phyloP scores from a whole-genome alignment of 1,140 invertebrate genomes.

The Achatina immaculata region DNA sequence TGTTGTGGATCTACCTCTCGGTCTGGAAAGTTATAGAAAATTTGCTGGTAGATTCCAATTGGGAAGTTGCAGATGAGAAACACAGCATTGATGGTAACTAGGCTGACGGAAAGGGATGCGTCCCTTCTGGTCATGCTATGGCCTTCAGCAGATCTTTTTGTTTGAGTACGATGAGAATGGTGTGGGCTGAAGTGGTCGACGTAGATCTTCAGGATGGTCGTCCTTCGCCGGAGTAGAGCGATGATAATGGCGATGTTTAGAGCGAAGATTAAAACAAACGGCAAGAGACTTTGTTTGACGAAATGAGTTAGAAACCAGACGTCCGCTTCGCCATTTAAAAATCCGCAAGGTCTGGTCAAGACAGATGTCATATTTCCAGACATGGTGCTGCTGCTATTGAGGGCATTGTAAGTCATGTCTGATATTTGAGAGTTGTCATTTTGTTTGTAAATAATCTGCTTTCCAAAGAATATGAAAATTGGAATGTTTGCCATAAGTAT shows the following conservation, averaged over 20 bases:
- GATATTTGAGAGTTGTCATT: neutral
- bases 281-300: constrained; percentile 27
- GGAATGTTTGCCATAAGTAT: neutral
- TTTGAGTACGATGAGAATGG: too few relatives aligned
- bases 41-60: constrained; percentile 33
- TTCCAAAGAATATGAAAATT: constrained; percentile 5
- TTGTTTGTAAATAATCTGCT: neutral
- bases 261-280: constrained; percentile 19
- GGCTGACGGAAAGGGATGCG: neutral
- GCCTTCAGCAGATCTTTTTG: neutral
- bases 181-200: neutral
- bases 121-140: constrained; percentile 1
- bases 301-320: constrained; percentile 15
- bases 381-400: neutral
- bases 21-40: constrained; percentile 8
- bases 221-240: neutral
- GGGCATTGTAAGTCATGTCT: neutral
- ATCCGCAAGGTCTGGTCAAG: neutral
- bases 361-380: neutral
- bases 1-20: neutral
- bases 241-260: constrained; percentile 14
- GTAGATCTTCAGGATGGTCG: neutral
- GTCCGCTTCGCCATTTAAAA: neutral
- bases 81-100: constrained; percentile 10
- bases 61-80: constrained; percentile 27